phyloP scores from a whole-genome alignment of 1,140 invertebrate genomes.

The Phthorimaea operculella region DNA sequence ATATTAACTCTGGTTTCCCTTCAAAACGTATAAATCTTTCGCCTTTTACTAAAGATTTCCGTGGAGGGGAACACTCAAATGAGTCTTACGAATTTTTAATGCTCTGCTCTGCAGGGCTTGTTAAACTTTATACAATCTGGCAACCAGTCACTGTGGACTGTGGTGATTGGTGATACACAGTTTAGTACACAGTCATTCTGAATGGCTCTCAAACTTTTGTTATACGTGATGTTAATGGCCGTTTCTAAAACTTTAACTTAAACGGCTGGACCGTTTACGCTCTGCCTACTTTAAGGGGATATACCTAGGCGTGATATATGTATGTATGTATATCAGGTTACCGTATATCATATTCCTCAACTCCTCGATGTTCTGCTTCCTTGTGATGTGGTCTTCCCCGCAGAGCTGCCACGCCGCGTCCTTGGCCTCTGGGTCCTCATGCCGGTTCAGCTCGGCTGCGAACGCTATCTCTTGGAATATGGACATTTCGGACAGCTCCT shows the following conservation, averaged over 20 bases:
- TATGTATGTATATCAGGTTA: too few species aligned
- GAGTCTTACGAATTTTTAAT: slow-evolving; percentile 26
- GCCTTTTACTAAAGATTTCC: slow-evolving; percentile 40
- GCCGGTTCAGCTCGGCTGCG: slow-evolving; percentile 41
- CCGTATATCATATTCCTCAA: slow-evolving; percentile 45
- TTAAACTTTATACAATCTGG: not conserved
- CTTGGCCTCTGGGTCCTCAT: slow-evolving; percentile 41
- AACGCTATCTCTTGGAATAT: slow-evolving; percentile 45
- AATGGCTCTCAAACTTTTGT: too few species aligned
- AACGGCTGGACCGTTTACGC: too few species aligned
- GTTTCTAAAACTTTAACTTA: too few species aligned
- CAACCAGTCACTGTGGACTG: too few species aligned
- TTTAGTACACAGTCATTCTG: too few species aligned
- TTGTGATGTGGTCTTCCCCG: slow-evolving; percentile 31
- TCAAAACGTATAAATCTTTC: slow-evolving; percentile 36
- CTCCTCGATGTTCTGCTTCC: slow-evolving; percentile 28
- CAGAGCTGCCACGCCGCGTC: slow-evolving; percentile 38
- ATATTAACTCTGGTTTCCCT: slow-evolving; percentile 30
- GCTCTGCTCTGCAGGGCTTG: not conserved
- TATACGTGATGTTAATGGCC: too few species aligned
- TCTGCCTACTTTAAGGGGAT: too few species aligned
- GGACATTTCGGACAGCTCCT: slow-evolving; percentile 18
- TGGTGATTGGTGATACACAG: too few species aligned
- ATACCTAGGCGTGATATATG: too few species aligned
- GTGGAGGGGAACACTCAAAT: slow-evolving; percentile 37